These are phyloP conservation scores for Hypanus sabinus DNA, from an alignment of 2,113 vertebrate genomes.

Conservation along the genomic window DNA sequence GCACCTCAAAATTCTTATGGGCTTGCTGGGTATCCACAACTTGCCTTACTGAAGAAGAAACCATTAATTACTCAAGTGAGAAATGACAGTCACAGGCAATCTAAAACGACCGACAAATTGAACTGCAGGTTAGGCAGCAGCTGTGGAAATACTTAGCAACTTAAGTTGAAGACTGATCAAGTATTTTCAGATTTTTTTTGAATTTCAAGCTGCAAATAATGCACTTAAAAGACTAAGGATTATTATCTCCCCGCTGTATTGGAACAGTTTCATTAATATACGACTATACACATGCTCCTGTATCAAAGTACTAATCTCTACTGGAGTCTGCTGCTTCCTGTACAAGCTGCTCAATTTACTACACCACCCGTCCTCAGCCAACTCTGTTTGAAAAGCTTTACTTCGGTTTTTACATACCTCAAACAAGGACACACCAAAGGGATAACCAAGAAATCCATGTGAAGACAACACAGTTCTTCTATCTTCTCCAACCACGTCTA, in stretches of 20 bases:
- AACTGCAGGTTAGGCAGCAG: no score
- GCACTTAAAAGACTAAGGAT: no score
- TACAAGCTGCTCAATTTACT: neutral
- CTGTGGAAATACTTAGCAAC: no score
- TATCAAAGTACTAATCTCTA: neutral
- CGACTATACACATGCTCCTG: neutral
- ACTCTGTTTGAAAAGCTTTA: no score
- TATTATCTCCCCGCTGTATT: neutral
- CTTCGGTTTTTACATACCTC: neutral
- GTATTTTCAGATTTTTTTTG: no score
- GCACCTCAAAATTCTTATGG: neutral
- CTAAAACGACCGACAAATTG: no score
- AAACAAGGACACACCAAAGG: neutral
- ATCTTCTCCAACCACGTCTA: neutral
- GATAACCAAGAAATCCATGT: neutral
- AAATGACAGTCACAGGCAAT: no score
- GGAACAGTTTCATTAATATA: neutral
- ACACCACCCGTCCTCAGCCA: neutral
- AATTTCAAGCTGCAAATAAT: no score
- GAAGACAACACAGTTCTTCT: conserved; percentile 26
- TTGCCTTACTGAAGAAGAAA: neutral
- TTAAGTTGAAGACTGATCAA: no score
- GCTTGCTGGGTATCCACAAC: neutral
- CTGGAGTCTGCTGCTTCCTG: neutral
- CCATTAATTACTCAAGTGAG: neutral